Percentiles rank a stretch among this genome's conserved stretches.
Evolutionary conservation across 2,113 vertebrate genomes (phyloP).

Genomic region (Camelus dromedarius): DNA sequence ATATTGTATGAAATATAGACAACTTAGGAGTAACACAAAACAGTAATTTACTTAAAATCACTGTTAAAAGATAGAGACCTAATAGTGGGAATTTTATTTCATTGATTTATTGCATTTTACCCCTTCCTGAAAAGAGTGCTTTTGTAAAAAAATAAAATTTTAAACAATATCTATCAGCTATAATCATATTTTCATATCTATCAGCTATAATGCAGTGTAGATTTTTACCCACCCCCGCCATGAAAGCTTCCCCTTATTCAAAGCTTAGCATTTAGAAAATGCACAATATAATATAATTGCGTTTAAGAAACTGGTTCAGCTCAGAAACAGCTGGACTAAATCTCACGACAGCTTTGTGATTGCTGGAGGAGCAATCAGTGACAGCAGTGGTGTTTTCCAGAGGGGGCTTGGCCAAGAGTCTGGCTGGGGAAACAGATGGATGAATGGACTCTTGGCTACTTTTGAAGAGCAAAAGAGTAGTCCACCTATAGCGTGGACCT

Average conservation of each 20-base stretch:
- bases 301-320: neutral
- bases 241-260: neutral
- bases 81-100: neutral
- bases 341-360: neutral
- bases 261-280: neutral
- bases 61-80: neutral
- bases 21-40: neutral
- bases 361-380: neutral
- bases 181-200: neutral
- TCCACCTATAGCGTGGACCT: neutral
- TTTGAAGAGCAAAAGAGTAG: neutral
- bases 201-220: neutral
- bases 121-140: neutral
- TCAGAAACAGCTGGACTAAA: neutral
- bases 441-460: neutral
- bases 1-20: neutral
- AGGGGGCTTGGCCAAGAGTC: neutral
- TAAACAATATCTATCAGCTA: neutral
- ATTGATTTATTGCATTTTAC: constrained; percentile 6
- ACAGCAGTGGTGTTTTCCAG: neutral
- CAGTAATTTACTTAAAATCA: neutral
- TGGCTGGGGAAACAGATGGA: neutral
- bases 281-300: neutral
- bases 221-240: neutral
- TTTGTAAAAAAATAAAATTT: constrained; percentile 28